Evolutionary conservation across 2,113 vertebrate species (phyloP).

Genomic region (Sciurus niger): DNA sequence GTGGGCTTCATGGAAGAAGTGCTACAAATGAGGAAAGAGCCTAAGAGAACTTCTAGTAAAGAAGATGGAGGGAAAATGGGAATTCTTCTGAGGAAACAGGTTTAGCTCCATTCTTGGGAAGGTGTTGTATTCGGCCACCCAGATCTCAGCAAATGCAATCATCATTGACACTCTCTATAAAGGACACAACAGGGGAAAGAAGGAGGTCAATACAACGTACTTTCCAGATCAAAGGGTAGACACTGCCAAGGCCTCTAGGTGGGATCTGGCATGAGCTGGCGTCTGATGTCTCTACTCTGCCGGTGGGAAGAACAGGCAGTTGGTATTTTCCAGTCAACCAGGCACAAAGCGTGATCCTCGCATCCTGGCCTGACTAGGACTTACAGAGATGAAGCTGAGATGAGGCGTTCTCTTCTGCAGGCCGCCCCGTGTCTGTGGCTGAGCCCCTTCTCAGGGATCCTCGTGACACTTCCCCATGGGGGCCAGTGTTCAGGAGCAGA

Average conservation of each 20-base stretch:
- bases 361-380: neutral
- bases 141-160: neutral
- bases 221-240: neutral
- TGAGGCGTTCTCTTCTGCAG: neutral
- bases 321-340: neutral
- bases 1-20: neutral
- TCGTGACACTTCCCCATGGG: neutral
- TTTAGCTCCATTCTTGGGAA: neutral
- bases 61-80: neutral
- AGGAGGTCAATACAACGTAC: accelerated
- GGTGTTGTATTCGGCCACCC: neutral
- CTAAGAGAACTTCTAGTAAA: neutral
- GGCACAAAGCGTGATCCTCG: neutral
- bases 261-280: neutral
- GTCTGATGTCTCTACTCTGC: neutral
- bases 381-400: neutral
- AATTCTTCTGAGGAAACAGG: neutral
- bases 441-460: neutral
- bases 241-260: neutral
- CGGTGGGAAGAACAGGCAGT: neutral
- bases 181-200: accelerated
- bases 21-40: neutral
- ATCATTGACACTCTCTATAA: accelerated
- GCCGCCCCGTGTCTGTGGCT: neutral
- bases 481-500: neutral